Percentiles rank a stretch among this genome's conserved stretches.
Evolutionary conservation across 2,888 invertebrate genomes (phyloP).

Genomic region (Cataglyphis cursor): DNA sequence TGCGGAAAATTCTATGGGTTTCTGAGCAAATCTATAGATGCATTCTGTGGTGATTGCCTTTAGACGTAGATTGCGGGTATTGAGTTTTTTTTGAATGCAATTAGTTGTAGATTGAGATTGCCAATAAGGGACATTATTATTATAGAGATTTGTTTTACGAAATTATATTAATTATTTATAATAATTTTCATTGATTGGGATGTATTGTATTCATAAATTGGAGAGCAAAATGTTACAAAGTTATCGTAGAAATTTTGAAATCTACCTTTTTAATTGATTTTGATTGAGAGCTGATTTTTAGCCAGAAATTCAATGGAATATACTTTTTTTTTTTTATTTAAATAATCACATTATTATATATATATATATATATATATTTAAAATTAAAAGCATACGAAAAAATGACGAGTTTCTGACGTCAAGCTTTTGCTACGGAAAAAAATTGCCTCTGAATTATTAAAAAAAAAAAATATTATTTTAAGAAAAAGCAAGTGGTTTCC

Average conservation of each 20-base stretch:
- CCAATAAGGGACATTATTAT: neutral
- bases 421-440: neutral
- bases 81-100: neutral
- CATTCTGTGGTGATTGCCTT: neutral
- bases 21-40: neutral
- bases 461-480: neutral
- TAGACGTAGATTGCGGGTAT: neutral
- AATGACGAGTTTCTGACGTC: neutral
- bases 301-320: neutral
- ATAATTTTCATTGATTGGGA: neutral
- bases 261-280: neutral
- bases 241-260: neutral
- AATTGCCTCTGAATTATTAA: neutral
- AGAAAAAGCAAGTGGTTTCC: neutral
- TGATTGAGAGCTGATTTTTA: neutral
- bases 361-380: neutral
- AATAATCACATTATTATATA: neutral
- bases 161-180: conserved; percentile 3
- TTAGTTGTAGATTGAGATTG: neutral
- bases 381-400: neutral
- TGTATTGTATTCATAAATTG: neutral
- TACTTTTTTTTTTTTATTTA: neutral
- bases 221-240: neutral
- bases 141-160: neutral
- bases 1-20: conserved; percentile 3